phyloP scores from a whole-genome alignment of 2,888 invertebrate genomes.

The Drosophila formosana region DNA sequence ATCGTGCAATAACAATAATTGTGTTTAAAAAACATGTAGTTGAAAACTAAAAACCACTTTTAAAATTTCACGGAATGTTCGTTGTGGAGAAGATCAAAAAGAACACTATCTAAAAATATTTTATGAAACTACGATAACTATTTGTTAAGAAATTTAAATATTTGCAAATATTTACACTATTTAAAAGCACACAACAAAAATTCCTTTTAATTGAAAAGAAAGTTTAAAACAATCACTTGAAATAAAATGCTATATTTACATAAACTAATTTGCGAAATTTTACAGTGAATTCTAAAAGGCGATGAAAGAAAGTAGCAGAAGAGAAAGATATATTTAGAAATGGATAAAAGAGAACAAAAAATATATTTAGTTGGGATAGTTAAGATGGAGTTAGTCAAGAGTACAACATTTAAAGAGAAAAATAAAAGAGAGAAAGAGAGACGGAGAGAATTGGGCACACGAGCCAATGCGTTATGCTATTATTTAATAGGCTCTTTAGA shows the following conservation, averaged over 20 bases:
- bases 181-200: background rate
- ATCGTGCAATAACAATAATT: background rate
- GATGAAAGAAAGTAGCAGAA: background rate
- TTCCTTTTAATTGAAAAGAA: background rate
- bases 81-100: background rate
- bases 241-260: slow-evolving; percentile 18
- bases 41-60: too few relatives aligned
- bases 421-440: slow-evolving; percentile 3
- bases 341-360: background rate
- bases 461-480: slow-evolving; percentile 28
- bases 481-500: slow-evolving; percentile 44
- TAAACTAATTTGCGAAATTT: slow-evolving; percentile 1
- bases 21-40: background rate
- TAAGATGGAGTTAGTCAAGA: background rate
- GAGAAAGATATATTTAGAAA: background rate
- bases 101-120: background rate
- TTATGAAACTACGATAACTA: background rate
- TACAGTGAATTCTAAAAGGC: background rate
- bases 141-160: background rate
- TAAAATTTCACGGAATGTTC: too few relatives aligned
- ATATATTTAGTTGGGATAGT: background rate
- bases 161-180: slow-evolving; percentile 1
- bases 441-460: slow-evolving; percentile 9
- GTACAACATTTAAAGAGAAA: background rate
- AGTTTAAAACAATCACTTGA: background rate